Base-by-base conservation (phyloP, 2,888 invertebrate species). In the Volucella zonaria region DNA sequence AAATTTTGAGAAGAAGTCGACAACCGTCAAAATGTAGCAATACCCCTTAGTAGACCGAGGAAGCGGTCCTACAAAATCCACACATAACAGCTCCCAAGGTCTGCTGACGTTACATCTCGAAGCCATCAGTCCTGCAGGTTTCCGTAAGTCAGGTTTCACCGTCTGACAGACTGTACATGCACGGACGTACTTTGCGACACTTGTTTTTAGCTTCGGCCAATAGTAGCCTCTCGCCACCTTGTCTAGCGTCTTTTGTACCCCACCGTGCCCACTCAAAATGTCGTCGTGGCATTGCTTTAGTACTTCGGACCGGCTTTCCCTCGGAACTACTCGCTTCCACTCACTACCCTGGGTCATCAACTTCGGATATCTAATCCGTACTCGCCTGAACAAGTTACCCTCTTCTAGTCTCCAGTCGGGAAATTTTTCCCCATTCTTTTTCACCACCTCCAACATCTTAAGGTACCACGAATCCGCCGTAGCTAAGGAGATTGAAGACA, bases 1-100 rank as follows among this genome's bases (percentile, higher is more conserved):
- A n/a, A 79, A 80, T 51, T 83, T 83, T 0, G 73, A 49, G 11
- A 83, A 83, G n/a, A 52, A 68, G 9, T 70, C 75, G 1, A 58
- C 70, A 3, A 76, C 70, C 3, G 75, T 76, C 2, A 83, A 38
- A 2, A 76, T 71, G 10, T 71, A 75, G 0, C 38, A 15, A 38
- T 59, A 66, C 0, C 77, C 74, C 43, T 38, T 45, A 11, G 43
- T 80, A 0, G 83, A 75, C 8, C 62, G 18, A 2, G 76, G 75
- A 9, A 85, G 47, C 10, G 80, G 76, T 2, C 73, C 76, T 2
- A 85, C 56, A 12, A 73, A 67, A 14, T 73, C 76, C 2, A 76
- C n/a, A 12, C 73, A 62, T 9, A 76, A 10, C 66, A 49, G 49
- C 51, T 73, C 67, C 51, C 49, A 85, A 0, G 76, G 80, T 8